Percentiles rank a stretch among this genome's conserved stretches.
These are phyloP conservation scores for Branchinecta lindahli DNA, from an alignment of 1,140 invertebrate genomes.

Conservation along the genomic window DNA sequence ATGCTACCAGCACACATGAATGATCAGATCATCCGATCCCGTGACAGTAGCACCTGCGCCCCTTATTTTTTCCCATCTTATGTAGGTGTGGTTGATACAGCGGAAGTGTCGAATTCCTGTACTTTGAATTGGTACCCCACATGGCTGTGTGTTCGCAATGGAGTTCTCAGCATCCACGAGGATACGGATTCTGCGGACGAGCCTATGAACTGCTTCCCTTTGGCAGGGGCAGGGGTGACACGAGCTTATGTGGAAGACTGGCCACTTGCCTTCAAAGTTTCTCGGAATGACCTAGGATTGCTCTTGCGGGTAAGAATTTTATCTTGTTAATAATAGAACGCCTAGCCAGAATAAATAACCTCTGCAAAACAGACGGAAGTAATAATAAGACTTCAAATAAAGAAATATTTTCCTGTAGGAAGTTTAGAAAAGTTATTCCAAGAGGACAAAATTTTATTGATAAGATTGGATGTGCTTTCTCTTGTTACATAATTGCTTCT, in stretches of 20 bases:
- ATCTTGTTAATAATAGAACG: background rate
- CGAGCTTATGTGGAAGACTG: constrained; percentile 2
- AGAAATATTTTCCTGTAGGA: background rate
- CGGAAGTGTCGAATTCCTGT: too few species aligned
- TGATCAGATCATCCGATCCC: too few species aligned
- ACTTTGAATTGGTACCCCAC: too few species aligned
- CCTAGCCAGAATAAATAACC: background rate
- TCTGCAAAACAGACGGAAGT: background rate
- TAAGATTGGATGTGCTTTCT: background rate
- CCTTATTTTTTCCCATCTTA: too few species aligned
- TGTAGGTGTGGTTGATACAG: too few species aligned
- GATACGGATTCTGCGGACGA: too few species aligned
- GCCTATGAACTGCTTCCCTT: background rate
- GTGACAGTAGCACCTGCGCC: too few species aligned
- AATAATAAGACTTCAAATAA: background rate
- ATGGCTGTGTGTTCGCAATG: too few species aligned
- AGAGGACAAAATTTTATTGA: background rate
- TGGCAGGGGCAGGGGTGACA: constrained; percentile 1
- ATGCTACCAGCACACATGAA: too few species aligned
- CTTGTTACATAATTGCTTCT: too few species aligned
- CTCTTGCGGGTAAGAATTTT: background rate
- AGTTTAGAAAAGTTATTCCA: background rate
- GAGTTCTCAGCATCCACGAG: too few species aligned
- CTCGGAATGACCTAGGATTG: background rate
- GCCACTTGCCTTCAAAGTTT: background rate